Percentiles rank a stretch among this genome's conserved stretches.
Conservation (phyloP, 2,797 vertebrate species). For the Antennarius maculatus region DNA sequence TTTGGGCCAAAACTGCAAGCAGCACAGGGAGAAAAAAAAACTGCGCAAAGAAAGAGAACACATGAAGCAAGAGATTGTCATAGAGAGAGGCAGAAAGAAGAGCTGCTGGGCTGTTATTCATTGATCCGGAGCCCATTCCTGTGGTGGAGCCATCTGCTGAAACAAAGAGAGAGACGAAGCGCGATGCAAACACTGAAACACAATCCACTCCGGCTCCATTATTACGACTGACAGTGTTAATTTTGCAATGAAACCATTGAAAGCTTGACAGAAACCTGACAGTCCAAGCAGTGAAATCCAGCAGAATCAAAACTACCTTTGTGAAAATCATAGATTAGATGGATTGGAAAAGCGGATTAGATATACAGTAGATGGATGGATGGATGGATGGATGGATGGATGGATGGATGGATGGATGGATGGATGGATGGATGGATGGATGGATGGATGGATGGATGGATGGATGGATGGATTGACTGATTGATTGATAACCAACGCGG, state of each 20-base stretch:
- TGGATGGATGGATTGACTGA: too few species aligned
- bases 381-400: too few species aligned
- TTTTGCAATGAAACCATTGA: conserved; percentile 1
- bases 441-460: too few species aligned
- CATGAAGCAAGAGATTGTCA: conserved; percentile 35
- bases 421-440: too few species aligned
- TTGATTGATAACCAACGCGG: neutral
- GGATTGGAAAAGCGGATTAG: too few species aligned
- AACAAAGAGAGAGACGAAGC: conserved; percentile 31
- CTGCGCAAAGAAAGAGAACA: conserved; percentile 7
- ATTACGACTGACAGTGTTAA: conserved; percentile 1
- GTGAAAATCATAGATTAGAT: too few species aligned
- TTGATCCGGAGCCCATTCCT: conserved; percentile 58
- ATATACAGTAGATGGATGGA: too few species aligned
- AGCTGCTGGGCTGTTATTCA: conserved; percentile 51
- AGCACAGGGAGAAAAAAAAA: conserved; percentile 36
- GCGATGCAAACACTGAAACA: conserved; percentile 32
- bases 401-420: too few species aligned
- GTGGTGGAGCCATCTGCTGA: conserved; percentile 74
- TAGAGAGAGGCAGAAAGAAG: conserved; percentile 34
- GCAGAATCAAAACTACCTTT: too few species aligned
- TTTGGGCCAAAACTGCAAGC: conserved; percentile 52
- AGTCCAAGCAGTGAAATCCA: neutral
- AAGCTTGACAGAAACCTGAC: neutral
- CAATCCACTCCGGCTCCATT: conserved; percentile 11